These are phyloP conservation scores for Lepidocolaptes lacrymiger DNA, from an alignment of 2,797 vertebrate species.

Conservation along the genomic window DNA sequence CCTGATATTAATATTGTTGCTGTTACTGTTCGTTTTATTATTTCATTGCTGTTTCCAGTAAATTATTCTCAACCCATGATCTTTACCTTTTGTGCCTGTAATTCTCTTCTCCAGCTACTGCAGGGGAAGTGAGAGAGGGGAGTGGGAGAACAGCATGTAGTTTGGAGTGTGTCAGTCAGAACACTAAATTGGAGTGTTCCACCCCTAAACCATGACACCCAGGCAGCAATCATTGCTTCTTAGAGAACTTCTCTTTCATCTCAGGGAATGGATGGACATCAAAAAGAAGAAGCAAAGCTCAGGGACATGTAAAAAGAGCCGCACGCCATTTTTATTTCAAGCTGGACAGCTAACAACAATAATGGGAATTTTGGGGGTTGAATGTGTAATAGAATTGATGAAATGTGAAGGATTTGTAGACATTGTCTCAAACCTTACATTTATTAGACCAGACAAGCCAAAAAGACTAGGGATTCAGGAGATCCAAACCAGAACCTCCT, in stretches of 20 bases:
- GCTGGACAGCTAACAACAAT: conserved; percentile 15
- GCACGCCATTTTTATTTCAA: not conserved
- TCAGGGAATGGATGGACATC: not conserved
- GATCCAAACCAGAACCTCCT: conserved; percentile 1
- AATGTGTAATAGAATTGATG: not conserved
- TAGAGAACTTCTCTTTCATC: not conserved
- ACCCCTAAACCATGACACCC: not conserved
- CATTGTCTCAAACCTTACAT: not conserved
- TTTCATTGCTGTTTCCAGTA: not conserved
- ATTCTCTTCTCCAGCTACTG: not conserved
- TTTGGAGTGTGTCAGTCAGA: not conserved
- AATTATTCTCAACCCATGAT: not conserved
- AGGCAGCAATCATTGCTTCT: not conserved
- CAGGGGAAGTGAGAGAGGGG: not conserved
- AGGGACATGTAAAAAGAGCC: not conserved
- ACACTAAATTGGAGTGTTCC: not conserved
- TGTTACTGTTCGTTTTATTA: not conserved
- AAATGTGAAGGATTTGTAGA: conserved; percentile 28
- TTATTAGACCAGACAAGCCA: conserved; percentile 50
- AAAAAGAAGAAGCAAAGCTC: not conserved
- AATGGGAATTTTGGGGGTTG: not conserved
- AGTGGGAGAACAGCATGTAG: rapidly evolving
- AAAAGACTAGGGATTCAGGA: conserved; percentile 17
- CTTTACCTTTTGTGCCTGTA: not conserved
- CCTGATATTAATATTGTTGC: not conserved